Conservation (phyloP, 2,797 vertebrate species). For the Jordanella pulchra region DNA sequence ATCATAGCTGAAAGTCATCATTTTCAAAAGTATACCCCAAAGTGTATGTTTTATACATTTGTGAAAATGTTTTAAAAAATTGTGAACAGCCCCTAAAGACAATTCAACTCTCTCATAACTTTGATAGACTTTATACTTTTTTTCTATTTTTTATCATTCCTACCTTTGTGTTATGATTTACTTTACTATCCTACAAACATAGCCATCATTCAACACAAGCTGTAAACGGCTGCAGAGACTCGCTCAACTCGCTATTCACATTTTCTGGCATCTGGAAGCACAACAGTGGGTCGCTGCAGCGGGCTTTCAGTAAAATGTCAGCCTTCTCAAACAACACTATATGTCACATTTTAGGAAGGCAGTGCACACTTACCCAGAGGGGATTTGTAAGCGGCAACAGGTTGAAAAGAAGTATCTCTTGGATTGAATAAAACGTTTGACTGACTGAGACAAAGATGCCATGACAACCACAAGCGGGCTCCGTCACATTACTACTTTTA, state of each 20-base stretch:
- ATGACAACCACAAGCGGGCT: neutral
- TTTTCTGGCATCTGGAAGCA: conserved; percentile 28
- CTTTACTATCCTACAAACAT: too few relatives aligned
- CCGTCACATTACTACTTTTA: neutral
- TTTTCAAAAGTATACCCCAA: too few relatives aligned
- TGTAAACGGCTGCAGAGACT: conserved; percentile 13
- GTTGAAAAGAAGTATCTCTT: neutral
- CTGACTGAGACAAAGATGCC: neutral
- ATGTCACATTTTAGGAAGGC: conserved; percentile 34
- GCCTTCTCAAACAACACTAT: conserved; percentile 19
- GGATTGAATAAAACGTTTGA: conserved; percentile 1
- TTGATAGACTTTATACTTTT: neutral
- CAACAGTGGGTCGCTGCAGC: conserved; percentile 29
- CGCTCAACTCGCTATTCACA: conserved; percentile 6
- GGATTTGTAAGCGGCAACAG: conserved; percentile 22
- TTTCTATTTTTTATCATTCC: neutral
- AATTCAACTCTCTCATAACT: neutral
- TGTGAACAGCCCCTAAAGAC: neutral
- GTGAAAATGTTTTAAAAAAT: neutral
- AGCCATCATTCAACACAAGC: conserved; percentile 10
- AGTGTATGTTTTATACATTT: neutral
- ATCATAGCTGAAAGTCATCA: too few relatives aligned
- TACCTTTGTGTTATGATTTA: neutral
- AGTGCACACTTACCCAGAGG: conserved; percentile 19
- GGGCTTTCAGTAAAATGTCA: conserved; percentile 42